These are phyloP conservation scores for Chaetops frenatus DNA, from an alignment of 2,113 vertebrate species.

Conservation along the genomic window DNA sequence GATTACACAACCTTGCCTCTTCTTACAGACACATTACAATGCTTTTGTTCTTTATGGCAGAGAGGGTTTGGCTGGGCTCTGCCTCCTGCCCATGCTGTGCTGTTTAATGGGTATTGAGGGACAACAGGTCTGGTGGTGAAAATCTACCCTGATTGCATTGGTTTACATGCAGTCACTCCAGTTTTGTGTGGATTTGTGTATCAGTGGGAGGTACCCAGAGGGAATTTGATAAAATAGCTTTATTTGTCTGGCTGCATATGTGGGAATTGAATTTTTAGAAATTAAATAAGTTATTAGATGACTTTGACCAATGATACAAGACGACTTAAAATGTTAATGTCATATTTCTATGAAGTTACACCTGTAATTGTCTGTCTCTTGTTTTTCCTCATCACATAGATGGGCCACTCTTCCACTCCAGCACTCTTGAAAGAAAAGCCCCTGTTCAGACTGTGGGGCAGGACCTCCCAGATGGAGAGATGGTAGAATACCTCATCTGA, in stretches of 20 bases:
- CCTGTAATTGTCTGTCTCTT: constrained; percentile 28
- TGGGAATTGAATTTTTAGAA: neutral
- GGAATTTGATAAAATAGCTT: neutral
- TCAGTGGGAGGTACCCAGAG: neutral
- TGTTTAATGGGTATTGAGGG: neutral
- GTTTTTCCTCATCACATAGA: constrained; percentile 57
- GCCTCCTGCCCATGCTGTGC: neutral
- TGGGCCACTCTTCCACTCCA: constrained; percentile 73
- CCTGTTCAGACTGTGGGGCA: constrained; percentile 71
- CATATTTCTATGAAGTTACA: neutral
- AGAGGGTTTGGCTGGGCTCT: constrained; percentile 24
- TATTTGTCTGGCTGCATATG: neutral
- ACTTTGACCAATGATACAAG: neutral
- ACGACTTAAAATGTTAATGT: neutral
- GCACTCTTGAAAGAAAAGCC: constrained; percentile 76
- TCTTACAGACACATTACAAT: constrained; percentile 3
- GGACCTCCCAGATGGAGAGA: constrained; percentile 76
- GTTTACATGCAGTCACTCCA: neutral
- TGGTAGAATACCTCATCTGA: constrained; percentile 86
- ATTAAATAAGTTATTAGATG: neutral
- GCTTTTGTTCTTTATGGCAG: constrained; percentile 22
- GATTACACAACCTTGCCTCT: constrained; percentile 46
- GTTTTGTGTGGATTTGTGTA: neutral
- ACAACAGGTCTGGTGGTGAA: neutral
- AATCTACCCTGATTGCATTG: neutral